Evolutionary conservation across 2,113 vertebrate genomes (phyloP), one percentile per base, ranked within the genome.

Genomic region (Heliornis fulica): DNA sequence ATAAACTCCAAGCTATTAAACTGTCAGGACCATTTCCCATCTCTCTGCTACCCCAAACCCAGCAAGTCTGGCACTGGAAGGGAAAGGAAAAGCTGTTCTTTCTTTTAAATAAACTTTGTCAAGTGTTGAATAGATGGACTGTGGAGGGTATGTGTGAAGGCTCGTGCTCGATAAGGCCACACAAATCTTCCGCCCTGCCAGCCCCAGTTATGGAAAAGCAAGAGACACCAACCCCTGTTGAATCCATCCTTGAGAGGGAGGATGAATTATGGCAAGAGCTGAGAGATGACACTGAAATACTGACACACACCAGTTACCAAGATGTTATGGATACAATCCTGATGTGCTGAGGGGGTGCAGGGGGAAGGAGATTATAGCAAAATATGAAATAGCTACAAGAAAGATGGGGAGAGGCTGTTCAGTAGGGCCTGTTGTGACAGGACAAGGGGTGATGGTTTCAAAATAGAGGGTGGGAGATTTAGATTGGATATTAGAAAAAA

Each of bases 1-100:
- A 77, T 34, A 88, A 96, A 95, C 75, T 69, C 51, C n/a, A n/a
- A 86, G 82, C 75, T 88, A 75, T 96, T 95, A 90, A 96, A 93
- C 66, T 70, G 76, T 87, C 93, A 89, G 45, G 65, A 90, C 43
- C 4, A 2, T 65, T 89, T 87, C 87, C 72, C 16, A 2, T 83
- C 94, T 89, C 71, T 56, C 48, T 12, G 8, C 48, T 60, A 25
- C 20, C 34, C 85, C 86, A 48, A 86, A 75, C 69, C 64, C 63
- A 8, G 2, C 1, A 51, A 3, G 10, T 56, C 66, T 77, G 91
- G 56, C 69, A 43, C 36, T 41, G 56, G 50, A 51, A 64, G 34
- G 65, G 57, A 71, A 70, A 68, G 60, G 40, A 74, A 93, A 90
- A 89, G 61, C 36, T 29, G 3, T 3, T 61, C 71, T 78, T 84